A percentile compares a stretch with the other conserved stretches of the same genome.
These are phyloP conservation scores for Scolopax rusticola DNA, from an alignment of 2,797 vertebrate genomes.

Conservation along the genomic window DNA sequence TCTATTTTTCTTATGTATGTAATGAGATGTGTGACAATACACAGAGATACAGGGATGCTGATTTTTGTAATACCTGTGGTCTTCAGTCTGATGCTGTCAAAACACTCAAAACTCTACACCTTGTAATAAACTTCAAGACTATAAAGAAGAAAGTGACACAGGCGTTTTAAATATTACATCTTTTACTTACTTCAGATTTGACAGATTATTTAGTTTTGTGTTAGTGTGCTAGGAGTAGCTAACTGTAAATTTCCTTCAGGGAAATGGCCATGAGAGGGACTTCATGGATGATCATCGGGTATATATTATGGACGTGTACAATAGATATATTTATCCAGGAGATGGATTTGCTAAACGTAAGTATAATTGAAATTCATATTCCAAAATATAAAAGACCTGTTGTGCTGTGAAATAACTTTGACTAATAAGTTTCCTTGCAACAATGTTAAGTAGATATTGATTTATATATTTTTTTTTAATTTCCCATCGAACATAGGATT, in stretches of 20 bases:
- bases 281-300: slow-evolving; percentile 92
- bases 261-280: slow-evolving; percentile 96
- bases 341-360: slow-evolving; percentile 93
- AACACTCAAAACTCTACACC: background rate
- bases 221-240: background rate
- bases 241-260: slow-evolving; percentile 78
- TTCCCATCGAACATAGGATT: accelerated
- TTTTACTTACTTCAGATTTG: background rate
- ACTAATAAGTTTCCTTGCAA: background rate
- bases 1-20: background rate
- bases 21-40: background rate
- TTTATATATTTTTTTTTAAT: background rate
- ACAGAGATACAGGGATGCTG: background rate
- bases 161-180: background rate
- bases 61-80: background rate
- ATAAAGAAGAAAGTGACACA: background rate
- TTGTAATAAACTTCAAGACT: background rate
- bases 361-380: slow-evolving; percentile 52
- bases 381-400: background rate
- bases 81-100: background rate
- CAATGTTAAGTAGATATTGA: background rate
- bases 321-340: slow-evolving; percentile 93
- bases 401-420: background rate
- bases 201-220: background rate
- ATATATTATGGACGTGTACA: slow-evolving; percentile 97